phyloP scores from a whole-genome alignment of 92 coral and sea anemone species.

The Virgularia gustaviana region DNA sequence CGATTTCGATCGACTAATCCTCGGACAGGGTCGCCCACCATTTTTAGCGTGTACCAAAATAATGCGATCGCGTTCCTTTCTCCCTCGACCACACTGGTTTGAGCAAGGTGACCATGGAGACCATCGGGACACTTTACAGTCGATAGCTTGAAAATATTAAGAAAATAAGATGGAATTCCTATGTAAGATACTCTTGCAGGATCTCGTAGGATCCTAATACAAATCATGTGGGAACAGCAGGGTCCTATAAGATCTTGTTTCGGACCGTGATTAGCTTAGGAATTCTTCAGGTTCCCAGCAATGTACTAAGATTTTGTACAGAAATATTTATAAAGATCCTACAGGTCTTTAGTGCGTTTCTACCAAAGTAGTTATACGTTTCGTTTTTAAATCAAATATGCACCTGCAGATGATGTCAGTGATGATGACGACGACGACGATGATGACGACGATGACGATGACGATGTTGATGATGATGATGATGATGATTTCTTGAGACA shows the following conservation, averaged over 20 bases:
- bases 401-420: too few species aligned
- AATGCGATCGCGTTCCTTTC: conserved; percentile 66
- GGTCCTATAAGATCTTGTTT: conserved; percentile 3
- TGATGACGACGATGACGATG: too few species aligned
- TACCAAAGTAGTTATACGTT: too few species aligned
- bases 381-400: too few species aligned
- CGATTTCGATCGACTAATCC: conserved; percentile 41
- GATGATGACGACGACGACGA: too few species aligned
- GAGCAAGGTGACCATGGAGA: conserved; percentile 82
- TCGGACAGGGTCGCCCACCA: conserved; percentile 73
- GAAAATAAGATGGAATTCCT: neutral
- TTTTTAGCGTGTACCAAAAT: conserved; percentile 50
- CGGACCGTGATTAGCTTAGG: too few species aligned
- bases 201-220: neutral
- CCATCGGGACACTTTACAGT: conserved; percentile 85
- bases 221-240: too few species aligned
- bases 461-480: too few species aligned
- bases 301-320: too few species aligned
- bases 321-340: too few species aligned
- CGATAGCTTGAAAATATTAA: conserved; percentile 34
- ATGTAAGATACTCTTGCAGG: neutral
- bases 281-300: too few species aligned
- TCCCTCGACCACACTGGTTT: conserved; percentile 57
- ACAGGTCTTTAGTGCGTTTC: too few species aligned
- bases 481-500: conserved; percentile 40